These are phyloP conservation scores for Drosophila nigrodunni DNA, from an alignment of 1,140 invertebrate species.

Conservation along the genomic window DNA sequence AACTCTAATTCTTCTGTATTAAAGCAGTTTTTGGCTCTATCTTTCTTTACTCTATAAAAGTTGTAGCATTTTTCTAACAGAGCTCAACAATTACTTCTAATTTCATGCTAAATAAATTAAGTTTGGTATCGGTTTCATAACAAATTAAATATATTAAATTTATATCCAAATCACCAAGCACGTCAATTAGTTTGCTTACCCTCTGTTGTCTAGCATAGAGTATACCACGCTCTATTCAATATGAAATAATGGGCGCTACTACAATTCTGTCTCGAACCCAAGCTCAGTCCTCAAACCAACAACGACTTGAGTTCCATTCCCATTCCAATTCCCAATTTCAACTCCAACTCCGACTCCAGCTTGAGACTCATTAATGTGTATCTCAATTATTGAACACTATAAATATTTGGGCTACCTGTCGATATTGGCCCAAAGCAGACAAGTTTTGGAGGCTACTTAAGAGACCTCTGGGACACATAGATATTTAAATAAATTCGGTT, in stretches of 20 bases:
- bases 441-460: conserved; percentile 60
- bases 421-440: conserved; percentile 56
- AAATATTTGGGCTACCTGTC: conserved; percentile 83
- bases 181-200: background rate
- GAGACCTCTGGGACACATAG: conserved; percentile 52
- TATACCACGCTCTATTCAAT: conserved; percentile 58
- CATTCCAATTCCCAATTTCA: conserved; percentile 8
- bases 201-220: conserved; percentile 1
- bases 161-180: conserved; percentile 5
- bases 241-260: conserved; percentile 78
- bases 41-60: too few species aligned
- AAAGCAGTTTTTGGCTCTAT: too few species aligned
- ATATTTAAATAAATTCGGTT: conserved; percentile 70
- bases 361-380: conserved; percentile 75
- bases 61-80: too few species aligned
- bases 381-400: conserved; percentile 83
- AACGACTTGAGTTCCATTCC: conserved; percentile 17
- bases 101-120: too few species aligned
- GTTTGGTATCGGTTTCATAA: too few species aligned
- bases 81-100: too few species aligned
- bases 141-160: too few species aligned
- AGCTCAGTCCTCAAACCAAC: conserved; percentile 6
- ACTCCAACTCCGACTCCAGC: conserved; percentile 14
- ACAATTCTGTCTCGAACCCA: conserved; percentile 60
- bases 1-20: too few species aligned